phyloP scores from a whole-genome alignment of 1,140 invertebrate genomes.

The Mizuhopecten yessoensis region DNA sequence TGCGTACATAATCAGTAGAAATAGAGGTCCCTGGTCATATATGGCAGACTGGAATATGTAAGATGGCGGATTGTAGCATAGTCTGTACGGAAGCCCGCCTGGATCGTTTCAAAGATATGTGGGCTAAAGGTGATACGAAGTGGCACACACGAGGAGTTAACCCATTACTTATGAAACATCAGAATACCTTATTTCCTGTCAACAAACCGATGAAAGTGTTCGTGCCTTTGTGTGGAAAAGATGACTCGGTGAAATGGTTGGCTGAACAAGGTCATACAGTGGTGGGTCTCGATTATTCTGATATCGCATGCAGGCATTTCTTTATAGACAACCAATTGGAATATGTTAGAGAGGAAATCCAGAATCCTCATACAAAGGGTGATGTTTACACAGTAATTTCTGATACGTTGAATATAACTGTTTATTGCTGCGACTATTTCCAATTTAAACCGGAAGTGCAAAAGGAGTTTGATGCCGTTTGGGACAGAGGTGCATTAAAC shows the following conservation, averaged over 20 bases:
- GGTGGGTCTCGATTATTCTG: not conserved
- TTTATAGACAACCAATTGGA: not conserved
- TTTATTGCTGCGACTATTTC: not conserved
- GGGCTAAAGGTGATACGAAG: not conserved
- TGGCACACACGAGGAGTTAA: conserved; percentile 31
- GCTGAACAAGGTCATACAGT: not conserved
- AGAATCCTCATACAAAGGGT: not conserved
- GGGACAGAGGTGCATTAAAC: conserved; percentile 9
- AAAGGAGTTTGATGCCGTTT: not conserved
- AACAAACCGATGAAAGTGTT: not conserved
- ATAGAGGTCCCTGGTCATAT: no score
- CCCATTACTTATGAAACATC: not conserved
- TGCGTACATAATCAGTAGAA: not conserved
- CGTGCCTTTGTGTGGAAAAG: not conserved
- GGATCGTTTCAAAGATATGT: conserved; percentile 14
- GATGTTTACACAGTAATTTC: not conserved
- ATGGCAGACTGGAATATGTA: no score
- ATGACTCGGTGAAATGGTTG: not conserved
- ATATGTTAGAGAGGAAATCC: not conserved
- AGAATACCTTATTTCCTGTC: not conserved
- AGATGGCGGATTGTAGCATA: not conserved
- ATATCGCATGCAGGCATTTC: not conserved
- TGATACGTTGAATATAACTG: not conserved
- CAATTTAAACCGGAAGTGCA: not conserved
- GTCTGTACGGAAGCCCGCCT: not conserved